Evolutionary conservation across 92 coral and sea anemone genomes (phyloP).

Genomic region (Phenganax subtilis): DNA sequence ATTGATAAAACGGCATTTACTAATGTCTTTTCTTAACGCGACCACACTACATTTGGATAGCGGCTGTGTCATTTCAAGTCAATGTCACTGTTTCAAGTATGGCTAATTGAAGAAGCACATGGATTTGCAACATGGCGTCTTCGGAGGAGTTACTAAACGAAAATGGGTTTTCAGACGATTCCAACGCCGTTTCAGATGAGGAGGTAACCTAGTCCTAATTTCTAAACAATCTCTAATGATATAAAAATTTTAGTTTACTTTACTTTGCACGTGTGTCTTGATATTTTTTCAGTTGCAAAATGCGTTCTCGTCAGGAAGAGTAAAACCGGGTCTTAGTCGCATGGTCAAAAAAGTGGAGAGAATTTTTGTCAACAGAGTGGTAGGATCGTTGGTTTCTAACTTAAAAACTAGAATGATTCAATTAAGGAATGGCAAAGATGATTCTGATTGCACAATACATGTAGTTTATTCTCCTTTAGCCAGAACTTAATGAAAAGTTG

Average conservation of each 20-base stretch:
- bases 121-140: constrained; percentile 63
- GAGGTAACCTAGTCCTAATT: constrained; percentile 42
- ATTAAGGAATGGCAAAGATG: too few species aligned
- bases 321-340: constrained; percentile 89
- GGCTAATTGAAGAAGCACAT: too few species aligned
- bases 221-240: not conserved
- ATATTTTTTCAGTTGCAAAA: constrained; percentile 58
- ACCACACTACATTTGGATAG: not conserved
- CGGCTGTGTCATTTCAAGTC: not conserved
- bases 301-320: constrained; percentile 76
- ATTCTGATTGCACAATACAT: too few species aligned
- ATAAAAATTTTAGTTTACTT: not conserved
- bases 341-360: constrained; percentile 42
- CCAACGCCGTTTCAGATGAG: constrained; percentile 65
- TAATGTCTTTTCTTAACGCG: not conserved
- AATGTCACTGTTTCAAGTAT: too few species aligned
- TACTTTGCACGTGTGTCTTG: not conserved
- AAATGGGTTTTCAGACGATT: constrained; percentile 47
- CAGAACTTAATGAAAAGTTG: constrained; percentile 77
- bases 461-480: constrained; percentile 41
- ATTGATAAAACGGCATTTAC: too few species aligned
- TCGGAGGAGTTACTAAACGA: constrained; percentile 43
- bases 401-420: not conserved
- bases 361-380: constrained; percentile 65
- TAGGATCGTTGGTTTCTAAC: constrained; percentile 18